A percentile compares a stretch with the other conserved stretches of the same genome.
Conservation (phyloP, 2,888 invertebrate species). For the Horisme vitalbata region DNA sequence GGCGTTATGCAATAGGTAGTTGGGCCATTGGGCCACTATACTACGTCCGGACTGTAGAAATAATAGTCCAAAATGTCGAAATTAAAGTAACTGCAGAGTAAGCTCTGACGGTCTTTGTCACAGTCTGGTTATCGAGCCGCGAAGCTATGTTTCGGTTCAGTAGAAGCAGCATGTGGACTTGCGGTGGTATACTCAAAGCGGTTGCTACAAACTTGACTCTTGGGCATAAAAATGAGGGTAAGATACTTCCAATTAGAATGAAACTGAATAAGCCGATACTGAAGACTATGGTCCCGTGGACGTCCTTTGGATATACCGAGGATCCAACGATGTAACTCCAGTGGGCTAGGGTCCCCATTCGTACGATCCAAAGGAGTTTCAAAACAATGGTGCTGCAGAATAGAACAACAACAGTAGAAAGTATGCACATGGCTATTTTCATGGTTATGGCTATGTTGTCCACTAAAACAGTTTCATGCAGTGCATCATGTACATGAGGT, state of each 20-base stretch:
- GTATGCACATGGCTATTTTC: conserved; percentile 40
- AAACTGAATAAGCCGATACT: conserved; percentile 46
- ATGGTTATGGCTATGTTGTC: conserved; percentile 6
- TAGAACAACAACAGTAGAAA: conserved; percentile 36
- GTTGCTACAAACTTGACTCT: conserved; percentile 47
- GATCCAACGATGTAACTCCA: conserved; percentile 59
- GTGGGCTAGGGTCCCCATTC: conserved; percentile 53
- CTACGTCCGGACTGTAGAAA: conserved; percentile 33
- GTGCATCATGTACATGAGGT: too few species aligned
- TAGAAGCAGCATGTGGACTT: conserved; percentile 56
- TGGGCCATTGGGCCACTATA: too few species aligned
- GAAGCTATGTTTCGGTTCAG: conserved; percentile 42
- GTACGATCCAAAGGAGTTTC: conserved; percentile 49
- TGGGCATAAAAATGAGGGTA: conserved; percentile 52
- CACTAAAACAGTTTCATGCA: too few species aligned
- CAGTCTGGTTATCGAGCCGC: conserved; percentile 40
- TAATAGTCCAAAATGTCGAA: conserved; percentile 51
- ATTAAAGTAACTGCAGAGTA: conserved; percentile 49
- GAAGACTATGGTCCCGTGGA: conserved; percentile 36
- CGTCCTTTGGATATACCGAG: conserved; percentile 43
- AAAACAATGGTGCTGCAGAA: conserved; percentile 37
- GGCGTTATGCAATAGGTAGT: too few species aligned
- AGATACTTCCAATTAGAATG: conserved; percentile 42
- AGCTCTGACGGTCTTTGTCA: conserved; percentile 43
- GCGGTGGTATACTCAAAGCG: conserved; percentile 55